Evolutionary conservation across 2,888 invertebrate genomes (phyloP).

Genomic region (Lumbricus terrestris): DNA sequence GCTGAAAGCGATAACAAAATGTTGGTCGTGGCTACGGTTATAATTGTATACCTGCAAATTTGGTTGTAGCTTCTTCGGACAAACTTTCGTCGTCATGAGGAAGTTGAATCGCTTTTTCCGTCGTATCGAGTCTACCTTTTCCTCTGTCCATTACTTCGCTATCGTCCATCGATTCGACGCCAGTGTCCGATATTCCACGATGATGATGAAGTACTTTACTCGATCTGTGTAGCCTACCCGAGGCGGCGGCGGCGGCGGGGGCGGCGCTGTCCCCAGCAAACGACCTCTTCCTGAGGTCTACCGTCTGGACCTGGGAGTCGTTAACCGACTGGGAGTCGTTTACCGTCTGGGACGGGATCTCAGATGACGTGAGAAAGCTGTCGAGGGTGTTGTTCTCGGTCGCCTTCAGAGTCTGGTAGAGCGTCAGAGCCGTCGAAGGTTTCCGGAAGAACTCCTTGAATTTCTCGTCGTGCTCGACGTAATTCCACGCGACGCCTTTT

Average conservation of each 20-base stretch:
- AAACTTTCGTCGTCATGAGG: not conserved
- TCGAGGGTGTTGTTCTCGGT: not conserved
- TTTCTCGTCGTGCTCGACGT: not conserved
- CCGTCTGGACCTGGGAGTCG: not conserved
- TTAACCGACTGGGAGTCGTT: not conserved
- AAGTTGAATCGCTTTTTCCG: not conserved
- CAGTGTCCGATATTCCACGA: not conserved
- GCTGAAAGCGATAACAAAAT: too few species aligned
- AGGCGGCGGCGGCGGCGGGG: too few species aligned
- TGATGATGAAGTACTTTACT: not conserved
- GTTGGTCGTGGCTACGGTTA: too few species aligned
- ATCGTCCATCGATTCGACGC: not conserved
- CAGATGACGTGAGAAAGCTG: not conserved
- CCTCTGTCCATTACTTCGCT: not conserved
- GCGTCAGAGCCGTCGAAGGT: not conserved
- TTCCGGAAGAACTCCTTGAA: not conserved
- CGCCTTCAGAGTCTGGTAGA: not conserved
- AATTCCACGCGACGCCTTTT: not conserved
- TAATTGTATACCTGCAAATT: too few species aligned
- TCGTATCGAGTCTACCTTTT: not conserved
- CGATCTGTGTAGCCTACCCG: not conserved
- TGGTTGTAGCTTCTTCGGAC: not conserved
- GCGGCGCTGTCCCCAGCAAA: too few species aligned
- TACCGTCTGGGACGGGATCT: not conserved
- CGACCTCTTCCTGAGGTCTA: not conserved